Evolutionary conservation across 1,140 invertebrate genomes (phyloP).

Genomic region (Mesaphorura yosii): DNA sequence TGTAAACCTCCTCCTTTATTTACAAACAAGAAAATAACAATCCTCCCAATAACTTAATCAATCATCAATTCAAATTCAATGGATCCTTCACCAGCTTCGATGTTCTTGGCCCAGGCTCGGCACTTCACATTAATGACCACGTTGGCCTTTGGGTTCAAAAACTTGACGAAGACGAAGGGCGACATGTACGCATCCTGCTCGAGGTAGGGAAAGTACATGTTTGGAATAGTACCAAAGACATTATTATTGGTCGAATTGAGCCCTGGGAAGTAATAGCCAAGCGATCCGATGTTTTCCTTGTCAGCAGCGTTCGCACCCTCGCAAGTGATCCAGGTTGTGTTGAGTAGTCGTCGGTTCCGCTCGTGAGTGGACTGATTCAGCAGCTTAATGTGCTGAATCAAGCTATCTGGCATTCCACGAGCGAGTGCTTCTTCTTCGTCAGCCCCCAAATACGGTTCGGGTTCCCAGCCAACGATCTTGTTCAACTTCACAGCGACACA

Average conservation of each 20-base stretch:
- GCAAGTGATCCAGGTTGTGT: constrained; percentile 76
- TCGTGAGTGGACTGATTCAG: not conserved
- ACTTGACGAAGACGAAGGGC: constrained; percentile 42
- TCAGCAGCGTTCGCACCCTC: constrained; percentile 81
- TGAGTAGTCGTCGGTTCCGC: constrained; percentile 33
- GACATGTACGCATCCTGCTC: constrained; percentile 38
- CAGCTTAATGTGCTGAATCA: not conserved
- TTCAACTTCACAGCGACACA: constrained; percentile 76
- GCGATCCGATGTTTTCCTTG: constrained; percentile 69
- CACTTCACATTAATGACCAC: constrained; percentile 91
- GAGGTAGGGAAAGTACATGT: constrained; percentile 69
- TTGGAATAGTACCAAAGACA: constrained; percentile 46
- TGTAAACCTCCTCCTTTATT: no score
- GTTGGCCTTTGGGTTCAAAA: constrained; percentile 43
- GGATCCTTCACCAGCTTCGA: constrained; percentile 47
- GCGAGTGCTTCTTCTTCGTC: constrained; percentile 5
- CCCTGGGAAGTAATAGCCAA: constrained; percentile 52
- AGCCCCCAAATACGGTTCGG: not conserved
- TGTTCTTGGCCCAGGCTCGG: constrained; percentile 87
- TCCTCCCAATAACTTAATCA: no score
- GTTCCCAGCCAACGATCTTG: constrained; percentile 38
- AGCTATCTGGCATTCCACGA: constrained; percentile 3
- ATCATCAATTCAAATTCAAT: constrained; percentile 45
- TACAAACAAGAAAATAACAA: no score
- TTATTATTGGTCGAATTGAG: not conserved